Base-by-base conservation (phyloP, 2,888 invertebrate species). In the Microdon myrmicae region DNA sequence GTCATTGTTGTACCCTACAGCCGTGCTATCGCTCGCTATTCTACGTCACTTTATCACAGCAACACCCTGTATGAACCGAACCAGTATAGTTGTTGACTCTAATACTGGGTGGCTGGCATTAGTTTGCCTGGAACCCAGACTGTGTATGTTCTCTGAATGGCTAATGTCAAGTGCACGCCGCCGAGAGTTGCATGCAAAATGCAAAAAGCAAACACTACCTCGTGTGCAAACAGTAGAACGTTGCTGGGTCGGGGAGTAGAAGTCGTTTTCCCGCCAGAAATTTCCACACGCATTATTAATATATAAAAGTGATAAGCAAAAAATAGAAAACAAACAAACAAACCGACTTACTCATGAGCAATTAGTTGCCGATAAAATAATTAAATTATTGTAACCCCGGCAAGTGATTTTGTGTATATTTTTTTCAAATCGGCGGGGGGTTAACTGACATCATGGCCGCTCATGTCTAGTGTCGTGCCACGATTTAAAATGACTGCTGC, bases 151-250 rank as follows among this genome's bases (percentile, higher is more conserved):
- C 38, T 39, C 37, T 47, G 47, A 64, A 64, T 53, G 43, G 35
- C 58, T 58, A 64, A 64, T 64, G 64, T 64, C 64, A 64, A 64
- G 64, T 58, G 64, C 64, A 64, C 45, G 58, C 51, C 64, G 12
- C 51, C 64, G 12, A 58, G 51, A 43, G 64, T 43, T 47, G 29
- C 51, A 51, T 58, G 58, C 47, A 53, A 58, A 64, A 56, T 51
- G 39, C 45, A 51, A 51, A 56, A 41, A 38, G 51, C 51, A 58
- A 51, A 53, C 51, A 64, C 14, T 38, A 51, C 54, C 44, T 44
- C 49, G 51, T 51, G 51, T 51, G 45, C 51, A 58, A 51, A 64
- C 51, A 47, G 25, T n/a, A 56, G 56, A 64, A 56, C 51, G 58
- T 47, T 47, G 58, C 56, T 64, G 47, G 43, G 51, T n/a, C n/a